Base-by-base conservation (phyloP, 2,113 vertebrate genomes). In the Benitochromis conjunctus region DNA sequence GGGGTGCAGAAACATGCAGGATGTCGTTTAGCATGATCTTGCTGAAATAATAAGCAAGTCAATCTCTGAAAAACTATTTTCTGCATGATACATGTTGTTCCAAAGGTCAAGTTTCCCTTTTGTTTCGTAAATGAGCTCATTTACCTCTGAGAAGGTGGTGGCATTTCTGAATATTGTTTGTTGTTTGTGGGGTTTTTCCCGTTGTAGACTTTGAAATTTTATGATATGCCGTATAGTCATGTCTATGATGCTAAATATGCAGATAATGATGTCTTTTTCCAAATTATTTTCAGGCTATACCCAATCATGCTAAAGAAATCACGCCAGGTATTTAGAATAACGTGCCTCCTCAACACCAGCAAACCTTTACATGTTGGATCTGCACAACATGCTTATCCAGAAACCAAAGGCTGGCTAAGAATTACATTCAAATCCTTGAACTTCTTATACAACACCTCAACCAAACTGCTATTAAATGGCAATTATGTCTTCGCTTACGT, bases 141-240 rank as follows among this genome's bases (percentile, higher is more conserved):
- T 26, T 26, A 6, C 24, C 24, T 24, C 43, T 31, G 69, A 31
- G 24, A 31, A 76, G 24, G 69, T 31, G 1, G 24, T 31, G 69
- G 16, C 9, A 74, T 11, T 74, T 74, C 69, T 74, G 64, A 24
- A 46, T 69, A 43, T 43, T 69, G 38, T 69, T 24, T 66, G 4
- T 8, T n/a, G 0, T 5, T 38, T 1, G 5, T 0, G 2, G 3
- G 16, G 1, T 41, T 10, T 69, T 24, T 69, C 41, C 11, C 0
- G 21, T 0, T 41, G 41, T 71, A 48, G 41, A 74, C 24, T 29
- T 71, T 71, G 46, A 71, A 46, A 5, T 26, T 48, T 74, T 48
- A 74, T 5, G 5, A 48, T 48, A 48, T 74, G 41, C 66, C 18
- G 14, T 48, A 18, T 18, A 74, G 41, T 29, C 2, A 3, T 29